Percentiles rank a stretch among this genome's conserved stretches.
These are phyloP conservation scores for Callorhinus ursinus DNA, from an alignment of 2,113 vertebrate species.

Conservation along the genomic window DNA sequence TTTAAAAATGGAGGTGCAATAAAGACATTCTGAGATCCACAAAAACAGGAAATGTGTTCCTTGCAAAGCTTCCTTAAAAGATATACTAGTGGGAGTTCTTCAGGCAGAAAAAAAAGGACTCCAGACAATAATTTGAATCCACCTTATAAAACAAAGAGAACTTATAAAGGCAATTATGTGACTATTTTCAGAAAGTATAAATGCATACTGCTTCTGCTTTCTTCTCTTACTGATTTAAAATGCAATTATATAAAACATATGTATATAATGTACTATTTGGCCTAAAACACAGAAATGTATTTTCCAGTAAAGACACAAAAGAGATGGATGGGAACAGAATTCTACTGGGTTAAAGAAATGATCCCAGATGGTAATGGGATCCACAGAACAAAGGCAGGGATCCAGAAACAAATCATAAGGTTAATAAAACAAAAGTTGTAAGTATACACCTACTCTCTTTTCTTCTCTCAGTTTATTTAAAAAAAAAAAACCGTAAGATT, in stretches of 20 bases:
- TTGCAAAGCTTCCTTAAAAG: not conserved
- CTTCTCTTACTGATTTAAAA: not conserved
- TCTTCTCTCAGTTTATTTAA: not conserved
- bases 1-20: not conserved
- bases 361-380: not conserved
- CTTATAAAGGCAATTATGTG: not conserved
- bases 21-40: not conserved
- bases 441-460: not conserved
- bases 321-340: not conserved
- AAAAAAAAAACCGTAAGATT: not conserved
- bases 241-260: not conserved
- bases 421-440: not conserved
- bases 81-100: not conserved
- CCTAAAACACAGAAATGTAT: not conserved
- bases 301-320: not conserved
- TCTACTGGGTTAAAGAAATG: not conserved
- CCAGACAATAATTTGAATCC: not conserved
- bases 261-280: not conserved
- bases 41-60: not conserved
- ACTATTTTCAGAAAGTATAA: not conserved
- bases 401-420: not conserved
- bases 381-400: not conserved
- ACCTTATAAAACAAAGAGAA: not conserved
- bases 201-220: not conserved
- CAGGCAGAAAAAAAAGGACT: not conserved